Conservation (phyloP, 2,797 vertebrate species). For the Melanotaenia maccullochi region DNA sequence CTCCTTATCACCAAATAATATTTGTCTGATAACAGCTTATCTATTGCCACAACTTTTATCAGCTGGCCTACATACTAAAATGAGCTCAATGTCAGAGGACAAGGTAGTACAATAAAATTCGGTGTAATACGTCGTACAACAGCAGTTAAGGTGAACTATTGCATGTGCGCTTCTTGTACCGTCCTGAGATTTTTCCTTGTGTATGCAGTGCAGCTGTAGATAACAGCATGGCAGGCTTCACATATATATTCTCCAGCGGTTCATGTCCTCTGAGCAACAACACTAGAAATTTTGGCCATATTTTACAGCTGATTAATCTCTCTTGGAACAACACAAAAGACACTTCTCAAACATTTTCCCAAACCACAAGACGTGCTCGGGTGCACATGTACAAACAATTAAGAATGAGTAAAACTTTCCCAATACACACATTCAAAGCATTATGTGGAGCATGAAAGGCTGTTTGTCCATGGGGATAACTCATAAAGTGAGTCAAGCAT, state of each 20-base stretch:
- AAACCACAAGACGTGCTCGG: slow-evolving; percentile 22
- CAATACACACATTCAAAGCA: slow-evolving; percentile 42
- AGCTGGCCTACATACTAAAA: slow-evolving; percentile 44
- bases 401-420: slow-evolving; percentile 62
- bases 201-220: background rate
- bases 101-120: slow-evolving; percentile 8
- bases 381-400: slow-evolving; percentile 59
- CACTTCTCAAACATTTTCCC: slow-evolving; percentile 2
- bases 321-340: slow-evolving; percentile 24
- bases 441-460: slow-evolving; percentile 51
- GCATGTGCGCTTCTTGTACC: background rate
- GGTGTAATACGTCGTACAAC: background rate
- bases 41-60: slow-evolving; percentile 49
- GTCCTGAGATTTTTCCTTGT: background rate
- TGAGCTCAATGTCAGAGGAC: slow-evolving; percentile 7
- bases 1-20: slow-evolving; percentile 3
- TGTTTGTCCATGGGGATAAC: slow-evolving; percentile 53
- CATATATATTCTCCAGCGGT: background rate
- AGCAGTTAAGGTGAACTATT: background rate
- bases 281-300: background rate
- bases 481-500: slow-evolving; percentile 69
- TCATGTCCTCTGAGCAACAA: background rate
- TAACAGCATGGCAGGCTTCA: background rate
- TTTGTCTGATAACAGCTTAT: slow-evolving; percentile 39
- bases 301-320: background rate